These are phyloP conservation scores for Phyto melanocephala DNA, from an alignment of 2,888 invertebrate genomes.

Conservation along the genomic window DNA sequence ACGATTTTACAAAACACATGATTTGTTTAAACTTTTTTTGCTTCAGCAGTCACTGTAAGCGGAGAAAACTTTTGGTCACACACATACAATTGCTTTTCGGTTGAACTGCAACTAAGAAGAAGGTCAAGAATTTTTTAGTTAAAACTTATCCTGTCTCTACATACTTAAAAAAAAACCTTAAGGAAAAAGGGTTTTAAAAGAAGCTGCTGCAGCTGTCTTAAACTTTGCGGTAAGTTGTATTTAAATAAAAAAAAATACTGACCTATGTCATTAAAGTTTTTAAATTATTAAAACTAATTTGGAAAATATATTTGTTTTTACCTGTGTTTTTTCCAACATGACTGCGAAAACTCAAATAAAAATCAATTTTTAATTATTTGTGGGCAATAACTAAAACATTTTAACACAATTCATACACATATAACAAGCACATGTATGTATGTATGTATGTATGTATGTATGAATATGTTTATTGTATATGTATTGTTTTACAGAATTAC, in stretches of 20 bases:
- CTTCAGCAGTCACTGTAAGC: constrained; percentile 24
- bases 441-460: background rate
- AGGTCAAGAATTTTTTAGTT: constrained; percentile 57
- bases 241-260: background rate
- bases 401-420: too few relatives aligned
- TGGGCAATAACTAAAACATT: too few relatives aligned
- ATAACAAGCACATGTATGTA: too few relatives aligned
- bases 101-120: constrained; percentile 51
- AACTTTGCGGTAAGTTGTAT: background rate
- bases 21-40: constrained; percentile 39
- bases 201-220: background rate
- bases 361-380: too few relatives aligned
- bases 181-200: background rate
- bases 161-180: background rate
- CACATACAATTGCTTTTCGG: constrained; percentile 30
- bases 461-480: background rate
- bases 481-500: background rate
- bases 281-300: too few relatives aligned
- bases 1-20: constrained; percentile 55
- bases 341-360: background rate
- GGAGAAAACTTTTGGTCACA: constrained; percentile 34
- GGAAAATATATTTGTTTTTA: background rate
- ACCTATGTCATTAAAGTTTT: background rate
- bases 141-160: constrained; percentile 4
- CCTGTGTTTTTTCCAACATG: background rate